A percentile compares a stretch with the other conserved stretches of the same genome.
These are phyloP conservation scores for Eupithecia tripunctaria DNA, from an alignment of 2,888 invertebrate genomes.

Conservation along the genomic window DNA sequence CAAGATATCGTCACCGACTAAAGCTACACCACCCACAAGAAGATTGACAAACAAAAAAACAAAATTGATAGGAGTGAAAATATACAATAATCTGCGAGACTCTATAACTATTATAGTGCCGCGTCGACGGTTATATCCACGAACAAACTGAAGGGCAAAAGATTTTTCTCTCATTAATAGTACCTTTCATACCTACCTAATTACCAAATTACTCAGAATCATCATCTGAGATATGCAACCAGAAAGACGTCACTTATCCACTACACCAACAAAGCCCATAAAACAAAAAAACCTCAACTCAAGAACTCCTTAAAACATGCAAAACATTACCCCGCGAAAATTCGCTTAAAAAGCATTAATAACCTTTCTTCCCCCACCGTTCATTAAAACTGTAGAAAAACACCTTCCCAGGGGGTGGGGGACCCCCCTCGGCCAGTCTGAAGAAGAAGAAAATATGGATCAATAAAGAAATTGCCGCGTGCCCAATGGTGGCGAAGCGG, in stretches of 20 bases:
- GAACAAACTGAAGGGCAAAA: too few relatives aligned
- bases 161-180: too few relatives aligned
- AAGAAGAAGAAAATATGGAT: conserved; percentile 85
- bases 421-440: conserved; percentile 69
- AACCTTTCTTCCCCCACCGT: conserved; percentile 73
- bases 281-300: conserved; percentile 23
- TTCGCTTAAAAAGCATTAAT: conserved; percentile 81
- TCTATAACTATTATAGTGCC: too few relatives aligned
- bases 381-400: conserved; percentile 85
- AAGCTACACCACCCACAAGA: too few relatives aligned
- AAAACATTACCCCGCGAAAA: conserved; percentile 71
- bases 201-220: too few relatives aligned
- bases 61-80: too few relatives aligned
- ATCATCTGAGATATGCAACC: too few relatives aligned
- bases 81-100: too few relatives aligned
- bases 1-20: too few relatives aligned
- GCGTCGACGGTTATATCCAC: too few relatives aligned
- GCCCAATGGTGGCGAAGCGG: conserved; percentile 80
- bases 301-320: conserved; percentile 58
- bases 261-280: conserved; percentile 25
- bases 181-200: neutral
- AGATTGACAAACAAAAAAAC: too few relatives aligned
- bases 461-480: conserved; percentile 84
- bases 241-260: neutral
- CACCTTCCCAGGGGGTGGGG: conserved; percentile 65